Conservation (phyloP, 2,888 invertebrate genomes). For the Acleris laterana region DNA sequence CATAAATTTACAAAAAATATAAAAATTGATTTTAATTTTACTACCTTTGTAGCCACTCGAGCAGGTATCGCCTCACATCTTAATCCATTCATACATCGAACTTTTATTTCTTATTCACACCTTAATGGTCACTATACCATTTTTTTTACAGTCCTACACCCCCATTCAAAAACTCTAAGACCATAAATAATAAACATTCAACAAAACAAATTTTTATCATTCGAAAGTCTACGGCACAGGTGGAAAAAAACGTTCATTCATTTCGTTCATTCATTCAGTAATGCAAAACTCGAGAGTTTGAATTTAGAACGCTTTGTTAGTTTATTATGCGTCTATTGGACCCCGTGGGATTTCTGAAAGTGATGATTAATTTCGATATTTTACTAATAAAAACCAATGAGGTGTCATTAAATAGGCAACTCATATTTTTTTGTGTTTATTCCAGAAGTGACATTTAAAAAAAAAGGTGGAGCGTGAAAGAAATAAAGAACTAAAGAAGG, state of each 20-base stretch:
- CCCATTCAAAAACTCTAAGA: constrained; percentile 49
- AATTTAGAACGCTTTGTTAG: constrained; percentile 48
- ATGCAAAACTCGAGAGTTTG: constrained; percentile 59
- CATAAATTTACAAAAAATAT: constrained; percentile 17
- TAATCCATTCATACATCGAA: constrained; percentile 46
- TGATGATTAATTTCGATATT: constrained; percentile 61
- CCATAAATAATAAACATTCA: constrained; percentile 74
- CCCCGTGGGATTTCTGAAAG: constrained; percentile 71
- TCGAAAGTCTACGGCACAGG: constrained; percentile 63
- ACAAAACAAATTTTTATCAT: constrained; percentile 81
- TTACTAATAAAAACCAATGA: constrained; percentile 48
- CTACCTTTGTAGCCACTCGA: constrained; percentile 25
- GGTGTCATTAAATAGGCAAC: constrained; percentile 46
- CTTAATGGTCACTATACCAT: constrained; percentile 45
- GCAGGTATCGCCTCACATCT: constrained; percentile 39
- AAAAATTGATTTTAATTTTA: constrained; percentile 34
- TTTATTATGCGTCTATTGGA: constrained; percentile 75
- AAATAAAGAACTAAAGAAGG: too few species aligned
- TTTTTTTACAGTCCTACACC: constrained; percentile 39
- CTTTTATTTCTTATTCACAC: constrained; percentile 38
- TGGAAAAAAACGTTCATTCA: constrained; percentile 54
- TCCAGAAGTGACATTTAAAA: constrained; percentile 1
- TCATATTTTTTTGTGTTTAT: constrained; percentile 41
- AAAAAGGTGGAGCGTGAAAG: too few species aligned
- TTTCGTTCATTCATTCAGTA: constrained; percentile 64